Base-by-base conservation (phyloP, 2,113 vertebrate genomes). In the Arvicanthis niloticus region DNA sequence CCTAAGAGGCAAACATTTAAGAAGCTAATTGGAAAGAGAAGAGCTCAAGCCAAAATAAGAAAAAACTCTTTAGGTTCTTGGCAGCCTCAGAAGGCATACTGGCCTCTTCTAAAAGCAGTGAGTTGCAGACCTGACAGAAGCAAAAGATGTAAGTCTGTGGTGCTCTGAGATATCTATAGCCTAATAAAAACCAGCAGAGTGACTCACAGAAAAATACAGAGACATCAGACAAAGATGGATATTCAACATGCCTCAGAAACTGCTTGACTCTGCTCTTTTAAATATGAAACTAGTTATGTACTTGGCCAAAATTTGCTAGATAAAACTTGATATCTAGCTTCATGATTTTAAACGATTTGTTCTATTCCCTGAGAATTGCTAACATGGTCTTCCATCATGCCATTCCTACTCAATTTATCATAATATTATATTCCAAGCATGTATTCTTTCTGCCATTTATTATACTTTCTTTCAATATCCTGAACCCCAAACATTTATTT, bases 111-210 rank as follows among this genome's bases (percentile, higher is more conserved):
- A 91, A 94, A 73, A 68, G n/a, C 40, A 68, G 1, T 51, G 16
- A 37, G 7, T 58, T 40, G 16, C 76, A 93, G 16, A 94, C 86
- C 34, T 95, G 91, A 95, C 72, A 95, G 67, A 92, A 75, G 75
- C 29, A 77, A 90, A 94, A 88, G 16, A 81, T 92, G 86, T 95
- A 60, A 1, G 85, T 88, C 91, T 62, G 67, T 73, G 53, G 5
- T 67, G 40, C 26, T 60, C 76, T 94, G 76, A 95, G 70, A n/a
- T 76, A 94, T 60, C 87, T 76, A 21, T 26, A 84, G 67, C 82
- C 91, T 91, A 84, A 97, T 94, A 93, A 98, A 93, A 96, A 4
- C 12, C 51, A 97, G 70, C 15, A 85, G 29, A 92, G 40, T 37
- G 73, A 91, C 42, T 90, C 76, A 94, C 75, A 91, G 62, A 86